Base-by-base conservation (phyloP, 1,140 invertebrate species). In the Caenorhabditis brenneri region DNA sequence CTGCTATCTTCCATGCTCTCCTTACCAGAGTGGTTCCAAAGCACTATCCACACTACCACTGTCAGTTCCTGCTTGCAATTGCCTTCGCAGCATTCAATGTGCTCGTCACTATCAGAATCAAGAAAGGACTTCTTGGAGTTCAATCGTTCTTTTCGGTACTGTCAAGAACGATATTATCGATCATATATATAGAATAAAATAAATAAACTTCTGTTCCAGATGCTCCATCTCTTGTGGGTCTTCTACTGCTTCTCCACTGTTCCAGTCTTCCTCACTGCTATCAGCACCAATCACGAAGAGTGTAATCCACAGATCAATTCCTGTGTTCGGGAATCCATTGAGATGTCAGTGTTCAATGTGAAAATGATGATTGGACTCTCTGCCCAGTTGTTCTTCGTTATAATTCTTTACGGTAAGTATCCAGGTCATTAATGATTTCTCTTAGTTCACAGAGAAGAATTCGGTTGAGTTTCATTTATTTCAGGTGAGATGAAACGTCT, bases 401-500 rank as follows among this genome's bases (percentile, higher is more conserved):
- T 42, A 33, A 36, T 42, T 10, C 15, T 74, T 3, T 74, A 46
- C n/a, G 65, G 65, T 74, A 42, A 42, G 60, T 51, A n/a, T n/a
- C n/a, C 12, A 7, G n/a, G n/a, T 22, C n/a, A 51, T 51, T 9
- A 46, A 46, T 46, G 16, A 0, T 12, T 12, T 46, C 9, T 0
- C 16, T 1, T 1, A 46, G 0, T 46, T 46, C 42, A 12, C 15
- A 58, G 22, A 58, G 9, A 12, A 10, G 53, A 65, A 19, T 9
- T 16, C 9, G 15, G 60, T 65, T 29, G 0, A 29, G 29, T 58
- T 9, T 58, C 2, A 12, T 36, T 27, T 3, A n/a, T 74, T 74
- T 24, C n/a, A 74, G 65, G 33, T 42, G 65, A 74, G 24, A 46
- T 74, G 65, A 74, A 46, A n/a, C 65, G 65, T 42, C n/a, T 74